These are phyloP conservation scores for Anguilla megastoma DNA, from an alignment of 2,797 vertebrate species.

Conservation along the genomic window DNA sequence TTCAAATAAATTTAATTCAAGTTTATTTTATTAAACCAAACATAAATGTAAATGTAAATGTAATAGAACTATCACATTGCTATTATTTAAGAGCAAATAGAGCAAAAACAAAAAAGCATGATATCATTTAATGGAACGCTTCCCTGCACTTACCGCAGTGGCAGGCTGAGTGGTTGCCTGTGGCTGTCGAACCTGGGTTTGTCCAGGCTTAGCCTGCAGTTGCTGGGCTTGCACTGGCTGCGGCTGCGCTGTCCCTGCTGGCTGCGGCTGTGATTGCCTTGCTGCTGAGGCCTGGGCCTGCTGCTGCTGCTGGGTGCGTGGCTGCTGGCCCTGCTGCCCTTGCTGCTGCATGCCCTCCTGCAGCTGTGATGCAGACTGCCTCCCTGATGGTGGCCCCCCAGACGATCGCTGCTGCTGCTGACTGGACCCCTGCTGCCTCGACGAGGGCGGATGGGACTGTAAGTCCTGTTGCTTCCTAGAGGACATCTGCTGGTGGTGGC, in stretches of 20 bases:
- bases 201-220: conserved; percentile 67
- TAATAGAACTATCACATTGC: not conserved
- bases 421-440: conserved; percentile 60
- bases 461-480: conserved; percentile 68
- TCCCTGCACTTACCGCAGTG: conserved; percentile 71
- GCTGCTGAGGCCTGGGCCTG: conserved; percentile 31
- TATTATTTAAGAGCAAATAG: not conserved
- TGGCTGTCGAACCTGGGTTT: conserved; percentile 65
- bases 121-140: not conserved
- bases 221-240: conserved; percentile 61
- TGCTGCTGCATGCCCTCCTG: conserved; percentile 56
- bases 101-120: not conserved
- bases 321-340: conserved; percentile 48
- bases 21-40: not conserved
- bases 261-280: conserved; percentile 62
- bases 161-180: conserved; percentile 69
- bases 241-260: conserved; percentile 62
- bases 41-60: not conserved
- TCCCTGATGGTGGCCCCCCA: conserved; percentile 61
- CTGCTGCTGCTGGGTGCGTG: conserved; percentile 64
- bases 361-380: conserved; percentile 67
- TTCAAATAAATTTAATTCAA: not conserved
- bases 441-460: conserved; percentile 64
- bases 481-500: conserved; percentile 54
- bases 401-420: conserved; percentile 68